Base-by-base conservation (phyloP, 2,888 invertebrate genomes). In the Cataglyphis livida region DNA sequence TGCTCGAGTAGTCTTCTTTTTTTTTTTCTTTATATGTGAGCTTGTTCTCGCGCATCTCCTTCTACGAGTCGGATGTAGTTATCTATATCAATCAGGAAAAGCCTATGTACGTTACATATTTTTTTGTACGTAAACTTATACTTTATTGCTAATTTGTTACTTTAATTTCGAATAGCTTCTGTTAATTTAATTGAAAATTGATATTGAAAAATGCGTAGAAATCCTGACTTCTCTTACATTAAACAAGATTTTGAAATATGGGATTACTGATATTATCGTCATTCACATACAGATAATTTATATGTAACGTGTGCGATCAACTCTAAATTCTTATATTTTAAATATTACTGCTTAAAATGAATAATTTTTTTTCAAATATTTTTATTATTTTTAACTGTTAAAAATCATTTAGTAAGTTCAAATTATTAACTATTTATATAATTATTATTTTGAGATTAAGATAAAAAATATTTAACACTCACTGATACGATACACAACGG, bases 61-160 rank as follows among this genome's bases (percentile, higher is more conserved):
- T 87, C 76, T 78, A 81, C 87, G 85, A 89, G 83, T 90, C 87
- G 86, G 87, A 91, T 90, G 90, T 89, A 91, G 91, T 92, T 92
- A 90, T 93, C 92, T 91, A 91, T 91, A 92, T 93, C 92, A 92
- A 93, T 93, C 93, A 90, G 88, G 84, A 10, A 3, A n/a, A 84
- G 83, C 71, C 88, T 75, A n/a, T 15, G 85, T 85, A 85, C 75
- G 61, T 76, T 74, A 15, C 76, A 85, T 90, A 90, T 90, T 92
- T 91, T 92, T 91, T 89, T 62, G 84, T 62, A 84, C 81, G 68
- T 76, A 76, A 71, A 74, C 83, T 82, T 44, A 59, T 15, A 25
- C 79, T 91, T 89, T 88, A 88, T 87, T 90, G 15, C 5, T 44
- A 44, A 18, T 44, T 44, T 44, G 1, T 44, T 44, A 3, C 15